Evolutionary conservation across 2,888 invertebrate genomes (phyloP).

Genomic region (Caenorhabditis doughertyi): DNA sequence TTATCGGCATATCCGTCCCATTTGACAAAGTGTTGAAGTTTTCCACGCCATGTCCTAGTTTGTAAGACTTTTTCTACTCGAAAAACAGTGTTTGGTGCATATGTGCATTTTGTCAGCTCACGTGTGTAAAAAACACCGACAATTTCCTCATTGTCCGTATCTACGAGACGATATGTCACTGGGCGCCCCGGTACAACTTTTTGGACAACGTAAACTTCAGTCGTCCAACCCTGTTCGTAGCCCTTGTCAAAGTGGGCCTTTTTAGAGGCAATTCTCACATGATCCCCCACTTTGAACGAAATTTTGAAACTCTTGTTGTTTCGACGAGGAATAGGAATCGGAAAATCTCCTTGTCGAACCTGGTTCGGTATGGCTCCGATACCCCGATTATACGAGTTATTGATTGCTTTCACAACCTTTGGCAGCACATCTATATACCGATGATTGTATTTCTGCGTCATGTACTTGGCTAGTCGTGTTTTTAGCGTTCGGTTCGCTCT

Average conservation of each 20-base stretch:
- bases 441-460: neutral
- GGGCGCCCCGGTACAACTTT: neutral
- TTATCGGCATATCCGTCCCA: slow-evolving; percentile 26
- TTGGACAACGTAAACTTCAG: slow-evolving; percentile 12
- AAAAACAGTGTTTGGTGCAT: neutral
- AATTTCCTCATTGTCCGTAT: slow-evolving; percentile 1
- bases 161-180: neutral
- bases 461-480: slow-evolving; percentile 30
- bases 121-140: slow-evolving; percentile 3
- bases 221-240: slow-evolving; percentile 20
- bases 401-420: slow-evolving; percentile 3
- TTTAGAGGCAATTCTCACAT: slow-evolving; percentile 8
- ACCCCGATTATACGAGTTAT: slow-evolving; percentile 12
- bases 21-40: neutral
- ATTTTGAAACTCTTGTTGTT: too few relatives aligned
- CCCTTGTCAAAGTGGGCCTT: slow-evolving; percentile 13
- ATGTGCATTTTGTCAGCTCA: slow-evolving; percentile 23
- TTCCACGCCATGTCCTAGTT: neutral
- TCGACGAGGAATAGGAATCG: neutral
- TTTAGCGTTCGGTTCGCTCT: slow-evolving; percentile 14
- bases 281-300: slow-evolving; percentile 5
- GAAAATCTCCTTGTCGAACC: slow-evolving; percentile 9
- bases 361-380: slow-evolving; percentile 3
- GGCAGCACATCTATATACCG: slow-evolving; percentile 16
- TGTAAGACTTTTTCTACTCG: neutral